Evolutionary conservation across 2,888 invertebrate species (phyloP).

Genomic region (Amiota mariae): DNA sequence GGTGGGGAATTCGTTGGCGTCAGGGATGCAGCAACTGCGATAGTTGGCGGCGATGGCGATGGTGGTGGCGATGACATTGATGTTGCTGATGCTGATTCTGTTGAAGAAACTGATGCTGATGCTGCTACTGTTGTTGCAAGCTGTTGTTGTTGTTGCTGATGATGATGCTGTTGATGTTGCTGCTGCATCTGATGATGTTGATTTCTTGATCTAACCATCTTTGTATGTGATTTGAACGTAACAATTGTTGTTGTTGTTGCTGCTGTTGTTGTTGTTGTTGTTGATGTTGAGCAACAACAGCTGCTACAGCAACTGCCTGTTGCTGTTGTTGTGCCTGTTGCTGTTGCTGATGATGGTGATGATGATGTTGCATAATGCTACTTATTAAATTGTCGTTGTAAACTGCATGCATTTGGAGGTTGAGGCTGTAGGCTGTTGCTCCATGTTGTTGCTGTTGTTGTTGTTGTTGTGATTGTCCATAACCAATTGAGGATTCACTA

Average conservation of each 20-base stretch:
- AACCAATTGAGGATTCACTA: slow-evolving; percentile 66
- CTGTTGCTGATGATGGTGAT: slow-evolving; percentile 49
- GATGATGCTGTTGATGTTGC: slow-evolving; percentile 48
- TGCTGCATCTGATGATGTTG: slow-evolving; percentile 43
- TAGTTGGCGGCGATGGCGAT: neutral
- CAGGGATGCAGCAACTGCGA: slow-evolving; percentile 28
- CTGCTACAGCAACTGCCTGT: slow-evolving; percentile 43
- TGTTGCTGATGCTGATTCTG: neutral
- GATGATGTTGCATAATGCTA: slow-evolving; percentile 48
- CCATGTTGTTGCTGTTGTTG: slow-evolving; percentile 45
- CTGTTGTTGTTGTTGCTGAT: slow-evolving; percentile 44
- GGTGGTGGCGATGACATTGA: no score
- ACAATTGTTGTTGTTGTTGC: slow-evolving; percentile 33
- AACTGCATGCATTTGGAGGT: slow-evolving; percentile 76
- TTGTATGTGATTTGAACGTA: slow-evolving; percentile 72
- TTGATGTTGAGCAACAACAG: slow-evolving; percentile 29
- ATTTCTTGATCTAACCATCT: slow-evolving; percentile 77
- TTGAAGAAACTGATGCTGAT: slow-evolving; percentile 24
- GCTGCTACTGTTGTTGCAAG: slow-evolving; percentile 29
- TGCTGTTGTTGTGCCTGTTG: slow-evolving; percentile 27
- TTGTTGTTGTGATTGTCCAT: slow-evolving; percentile 48
- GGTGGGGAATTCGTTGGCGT: slow-evolving; percentile 38
- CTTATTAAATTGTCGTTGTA: slow-evolving; percentile 75
- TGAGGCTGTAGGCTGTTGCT: slow-evolving; percentile 73
- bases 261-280: slow-evolving; percentile 45